Conservation (phyloP, 2,797 vertebrate genomes). For the Chloroceryle amazona region DNA sequence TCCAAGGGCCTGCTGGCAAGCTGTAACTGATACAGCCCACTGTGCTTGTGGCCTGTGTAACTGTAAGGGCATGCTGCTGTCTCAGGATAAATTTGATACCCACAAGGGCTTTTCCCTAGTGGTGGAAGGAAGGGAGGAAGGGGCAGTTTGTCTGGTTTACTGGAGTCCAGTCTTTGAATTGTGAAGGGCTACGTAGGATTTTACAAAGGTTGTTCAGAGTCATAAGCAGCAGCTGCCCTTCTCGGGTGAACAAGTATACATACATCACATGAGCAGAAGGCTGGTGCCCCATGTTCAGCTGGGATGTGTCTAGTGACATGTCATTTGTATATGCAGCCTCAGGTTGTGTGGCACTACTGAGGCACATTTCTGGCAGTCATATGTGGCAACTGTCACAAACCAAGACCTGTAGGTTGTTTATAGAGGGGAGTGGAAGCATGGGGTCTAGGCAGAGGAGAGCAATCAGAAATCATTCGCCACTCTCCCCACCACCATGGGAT, state of each 20-base stretch:
- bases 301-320: not conserved
- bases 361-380: not conserved
- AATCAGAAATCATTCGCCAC: not conserved
- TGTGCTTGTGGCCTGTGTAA: not conserved
- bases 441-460: not conserved
- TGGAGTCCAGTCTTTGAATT: not conserved
- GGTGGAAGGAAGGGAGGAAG: not conserved
- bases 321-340: not conserved
- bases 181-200: not conserved
- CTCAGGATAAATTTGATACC: not conserved
- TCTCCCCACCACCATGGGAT: not conserved
- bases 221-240: not conserved
- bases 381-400: not conserved
- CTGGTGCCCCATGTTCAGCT: not conserved
- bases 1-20: accelerated
- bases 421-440: not conserved
- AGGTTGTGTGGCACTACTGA: not conserved
- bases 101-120: not conserved
- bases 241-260: not conserved
- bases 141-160: not conserved
- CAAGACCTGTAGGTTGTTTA: not conserved
- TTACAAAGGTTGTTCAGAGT: not conserved
- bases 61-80: not conserved
- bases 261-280: not conserved
- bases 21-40: not conserved